These are phyloP conservation scores for Manis pentadactyla DNA, from an alignment of 2,797 vertebrate species.

Conservation along the genomic window DNA sequence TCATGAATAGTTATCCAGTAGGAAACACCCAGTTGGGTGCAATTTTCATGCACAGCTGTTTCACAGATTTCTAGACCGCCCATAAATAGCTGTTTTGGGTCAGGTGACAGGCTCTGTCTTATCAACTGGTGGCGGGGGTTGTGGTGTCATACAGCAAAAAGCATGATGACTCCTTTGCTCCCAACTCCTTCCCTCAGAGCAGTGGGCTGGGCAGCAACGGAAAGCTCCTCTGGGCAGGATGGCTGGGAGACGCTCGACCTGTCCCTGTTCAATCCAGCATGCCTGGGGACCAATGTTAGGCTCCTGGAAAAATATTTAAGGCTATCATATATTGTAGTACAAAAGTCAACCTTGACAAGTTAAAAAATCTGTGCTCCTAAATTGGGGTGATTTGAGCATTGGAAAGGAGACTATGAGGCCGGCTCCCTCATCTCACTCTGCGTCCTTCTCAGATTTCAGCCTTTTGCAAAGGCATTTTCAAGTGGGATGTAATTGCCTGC, in stretches of 20 bases:
- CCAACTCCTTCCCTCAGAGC: not conserved
- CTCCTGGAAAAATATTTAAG: slow-evolving; percentile 6
- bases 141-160: not conserved
- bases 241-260: not conserved
- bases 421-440: not conserved
- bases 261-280: not conserved
- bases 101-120: not conserved
- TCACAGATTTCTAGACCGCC: not conserved
- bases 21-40: not conserved
- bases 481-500: slow-evolving; percentile 70
- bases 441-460: slow-evolving; percentile 73
- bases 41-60: slow-evolving; percentile 9
- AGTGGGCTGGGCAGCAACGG: not conserved
- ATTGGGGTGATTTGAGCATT: slow-evolving; percentile 11
- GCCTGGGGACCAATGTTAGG: not conserved
- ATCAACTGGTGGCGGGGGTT: slow-evolving; percentile 12
- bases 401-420: slow-evolving; percentile 31
- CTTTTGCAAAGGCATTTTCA: slow-evolving; percentile 62
- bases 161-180: not conserved
- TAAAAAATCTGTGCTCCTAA: slow-evolving; percentile 34
- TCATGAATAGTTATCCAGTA: not conserved
- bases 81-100: not conserved
- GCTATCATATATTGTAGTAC: not conserved
- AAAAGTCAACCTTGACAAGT: not conserved
- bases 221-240: not conserved